Evolutionary conservation across 2,797 vertebrate species (phyloP).

Genomic region (Tragopan temminckii): DNA sequence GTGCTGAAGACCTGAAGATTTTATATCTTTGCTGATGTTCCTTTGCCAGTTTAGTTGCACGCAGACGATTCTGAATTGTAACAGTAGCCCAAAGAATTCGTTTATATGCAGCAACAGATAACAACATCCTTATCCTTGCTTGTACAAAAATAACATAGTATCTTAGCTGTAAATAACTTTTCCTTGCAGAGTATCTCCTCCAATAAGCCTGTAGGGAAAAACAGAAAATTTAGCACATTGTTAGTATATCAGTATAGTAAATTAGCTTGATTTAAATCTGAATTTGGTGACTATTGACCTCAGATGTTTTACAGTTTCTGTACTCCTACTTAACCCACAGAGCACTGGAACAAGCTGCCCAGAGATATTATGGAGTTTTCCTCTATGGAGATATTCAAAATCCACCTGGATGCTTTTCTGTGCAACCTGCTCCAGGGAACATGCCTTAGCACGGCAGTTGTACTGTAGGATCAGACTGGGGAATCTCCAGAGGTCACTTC

Average conservation of each 20-base stretch:
- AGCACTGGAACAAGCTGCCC: not conserved
- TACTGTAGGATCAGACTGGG: not conserved
- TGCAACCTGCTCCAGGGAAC: not conserved
- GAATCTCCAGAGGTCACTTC: not conserved
- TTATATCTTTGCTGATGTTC: constrained; percentile 75
- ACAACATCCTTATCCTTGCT: constrained; percentile 87
- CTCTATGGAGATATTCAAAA: not conserved
- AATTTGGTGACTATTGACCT: not conserved
- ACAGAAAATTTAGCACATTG: not conserved
- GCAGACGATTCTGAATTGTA: constrained; percentile 83
- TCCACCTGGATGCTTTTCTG: not conserved
- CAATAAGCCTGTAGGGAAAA: constrained; percentile 83
- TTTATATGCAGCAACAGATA: constrained; percentile 78
- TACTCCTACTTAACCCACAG: not conserved
- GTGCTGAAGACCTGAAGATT: constrained; percentile 72
- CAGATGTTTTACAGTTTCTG: not conserved
- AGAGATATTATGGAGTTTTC: not conserved
- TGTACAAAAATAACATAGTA: constrained; percentile 83
- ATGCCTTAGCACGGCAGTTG: not conserved
- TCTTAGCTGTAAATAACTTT: constrained; percentile 80
- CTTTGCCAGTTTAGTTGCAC: constrained; percentile 75
- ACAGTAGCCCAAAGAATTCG: constrained; percentile 77
- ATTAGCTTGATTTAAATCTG: not conserved
- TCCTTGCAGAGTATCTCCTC: constrained; percentile 83
- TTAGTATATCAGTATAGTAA: not conserved